phyloP scores from a whole-genome alignment of 2,888 invertebrate genomes.

The Charanyca ferruginea region DNA sequence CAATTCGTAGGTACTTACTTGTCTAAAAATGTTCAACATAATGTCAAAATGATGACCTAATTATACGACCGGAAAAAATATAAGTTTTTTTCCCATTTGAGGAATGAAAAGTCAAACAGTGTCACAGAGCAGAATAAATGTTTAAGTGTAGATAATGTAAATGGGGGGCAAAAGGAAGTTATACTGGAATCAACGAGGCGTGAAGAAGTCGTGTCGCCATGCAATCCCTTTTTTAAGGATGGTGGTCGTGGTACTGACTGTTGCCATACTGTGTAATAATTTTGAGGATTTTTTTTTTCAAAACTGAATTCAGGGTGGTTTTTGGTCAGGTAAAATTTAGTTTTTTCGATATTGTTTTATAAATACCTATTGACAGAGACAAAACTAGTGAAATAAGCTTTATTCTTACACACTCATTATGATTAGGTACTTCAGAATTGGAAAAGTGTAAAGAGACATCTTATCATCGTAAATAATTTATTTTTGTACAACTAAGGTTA shows the following conservation, averaged over 20 bases:
- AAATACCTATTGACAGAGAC: too few species aligned
- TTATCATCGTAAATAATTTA: too few species aligned
- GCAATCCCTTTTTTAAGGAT: slow-evolving; percentile 42
- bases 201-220: slow-evolving; percentile 56
- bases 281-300: not conserved
- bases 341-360: not conserved
- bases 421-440: too few species aligned
- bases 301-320: not conserved
- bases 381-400: too few species aligned
- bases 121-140: slow-evolving; percentile 49
- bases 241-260: slow-evolving; percentile 20
- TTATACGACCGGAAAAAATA: not conserved
- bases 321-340: too few species aligned
- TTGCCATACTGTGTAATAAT: slow-evolving; percentile 4
- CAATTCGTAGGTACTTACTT: not conserved
- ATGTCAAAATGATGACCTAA: not conserved
- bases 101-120: slow-evolving; percentile 47
- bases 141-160: slow-evolving; percentile 45
- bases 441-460: too few species aligned
- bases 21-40: not conserved
- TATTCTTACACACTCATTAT: too few species aligned
- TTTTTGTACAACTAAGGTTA: too few species aligned
- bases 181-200: slow-evolving; percentile 57
- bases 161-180: slow-evolving; percentile 47
- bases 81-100: slow-evolving; percentile 29